Evolutionary conservation across 2,797 vertebrate genomes (phyloP), one percentile per base, ranked within the genome.

Genomic region (Alcedo atthis): DNA sequence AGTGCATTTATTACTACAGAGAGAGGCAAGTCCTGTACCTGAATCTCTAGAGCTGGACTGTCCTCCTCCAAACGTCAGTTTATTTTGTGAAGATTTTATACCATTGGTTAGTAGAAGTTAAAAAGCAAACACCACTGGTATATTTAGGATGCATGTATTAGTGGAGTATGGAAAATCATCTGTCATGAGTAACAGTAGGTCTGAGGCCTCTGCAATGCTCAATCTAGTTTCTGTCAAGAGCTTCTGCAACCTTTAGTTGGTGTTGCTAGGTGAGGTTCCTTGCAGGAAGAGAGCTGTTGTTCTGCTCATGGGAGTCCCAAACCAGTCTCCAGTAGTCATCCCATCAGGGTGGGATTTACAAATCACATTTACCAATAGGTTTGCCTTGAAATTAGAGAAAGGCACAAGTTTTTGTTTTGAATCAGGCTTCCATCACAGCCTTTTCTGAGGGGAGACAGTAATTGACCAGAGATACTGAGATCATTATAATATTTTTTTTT

Each of bases 301-400:
- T 67, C 9, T 73, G 8, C n/a, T 59, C 7, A 4, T 30, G 17
- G 32, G 11, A 32, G 20, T 32, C 15, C 51, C 24, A 54, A 81
- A 15, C 7, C 11, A 18, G 0, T 55, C 15, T 62, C 15, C 9
- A 15, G 55, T 21, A 48, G 5, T 15, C 8, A 7, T 11, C 46
- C 10, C 26, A 24, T n/a, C 42, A 49, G 28, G 64, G 25, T 6
- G 2, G 2, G 6, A 14, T 37, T 70, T 78, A 40, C 37, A 40
- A 40, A 40, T 17, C 45, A 42, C 20, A 5, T 51, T 45, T 35
- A 15, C 22, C 3, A 5, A 10, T 18, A 58, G 8, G 8, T 43
- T 64, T 69, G 13, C 42, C 15, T 25, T 69, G 40, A 59, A 55
- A 51, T 54, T n/a, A 46, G 64, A 59, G 68, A n/a, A 71, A 62